Evolutionary conservation across 2,113 vertebrate genomes (phyloP), one percentile per base, ranked within the genome.

Genomic region (Peromyscus polionotus): DNA sequence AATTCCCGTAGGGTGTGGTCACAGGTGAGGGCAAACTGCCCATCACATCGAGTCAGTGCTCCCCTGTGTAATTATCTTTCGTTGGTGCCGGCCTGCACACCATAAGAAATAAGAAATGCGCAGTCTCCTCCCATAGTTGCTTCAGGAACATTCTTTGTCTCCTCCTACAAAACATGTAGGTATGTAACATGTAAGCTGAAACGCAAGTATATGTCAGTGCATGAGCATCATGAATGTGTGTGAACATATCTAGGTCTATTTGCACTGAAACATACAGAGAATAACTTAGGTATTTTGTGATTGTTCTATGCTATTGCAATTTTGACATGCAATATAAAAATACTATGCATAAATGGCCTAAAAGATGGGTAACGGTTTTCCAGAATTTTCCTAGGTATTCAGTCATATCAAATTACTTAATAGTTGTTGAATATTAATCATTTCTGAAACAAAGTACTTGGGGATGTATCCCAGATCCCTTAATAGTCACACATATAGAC

Each of bases 361-460:
- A 67, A 95, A 79, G 17, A 79, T 85, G 36, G 16, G 70, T 87
- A 88, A 59, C 10, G 70, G 13, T 61, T 92, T 87, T 86, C 17
- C 24, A 84, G 67, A 73, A 3, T 93, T 68, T 93, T 90, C 19
- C 81, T 87, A 39, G 65, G 86, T 86, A 42, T 96, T 22, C 0
- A 51, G 63, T 61, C 65, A 79, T 54, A 80, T 90, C 83, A 57
- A 88, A 8, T 70, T 79, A 68, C 36, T 39, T 87, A 24, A 59
- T 39, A 70, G 19, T 88, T 97, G 14, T 77, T 97, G 90, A 95
- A 36, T 96, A 87, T 84, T 92, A 97, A 92, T 92, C 20, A 90
- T 90, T n/a, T 72, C 20, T 48, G 61, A 95, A 93, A 83, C 83
- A n/a, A 93, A 68, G 87, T 83, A 63, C 42, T 51, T 95, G 88